phyloP scores from a whole-genome alignment of 2,113 vertebrate genomes.

The Trematocara zebra region DNA sequence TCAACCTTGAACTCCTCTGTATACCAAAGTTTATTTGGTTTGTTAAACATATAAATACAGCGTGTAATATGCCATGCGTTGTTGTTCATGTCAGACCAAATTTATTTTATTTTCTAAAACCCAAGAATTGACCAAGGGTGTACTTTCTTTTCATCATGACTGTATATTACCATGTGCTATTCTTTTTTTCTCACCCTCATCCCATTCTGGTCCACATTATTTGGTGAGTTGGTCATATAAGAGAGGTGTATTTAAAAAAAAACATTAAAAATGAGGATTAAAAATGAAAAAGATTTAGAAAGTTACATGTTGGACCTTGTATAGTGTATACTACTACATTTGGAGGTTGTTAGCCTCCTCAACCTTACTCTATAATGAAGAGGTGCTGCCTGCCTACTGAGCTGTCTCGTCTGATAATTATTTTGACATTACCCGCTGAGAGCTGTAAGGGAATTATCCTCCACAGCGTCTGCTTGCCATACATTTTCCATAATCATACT shows the following conservation, averaged over 20 bases:
- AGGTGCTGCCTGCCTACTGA: slow-evolving; percentile 47
- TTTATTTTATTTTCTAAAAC: background rate
- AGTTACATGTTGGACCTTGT: background rate
- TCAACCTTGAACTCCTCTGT: background rate
- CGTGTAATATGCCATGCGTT: background rate
- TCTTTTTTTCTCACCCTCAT: background rate
- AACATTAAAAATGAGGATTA: background rate
- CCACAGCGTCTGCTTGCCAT: slow-evolving; percentile 30
- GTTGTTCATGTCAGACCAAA: background rate
- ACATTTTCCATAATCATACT: slow-evolving; percentile 42
- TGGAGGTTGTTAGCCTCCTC: slow-evolving; percentile 24
- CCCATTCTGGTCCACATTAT: background rate
- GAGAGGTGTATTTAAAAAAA: background rate
- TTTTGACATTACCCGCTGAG: slow-evolving; percentile 54
- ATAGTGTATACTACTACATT: background rate
- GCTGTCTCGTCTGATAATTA: slow-evolving; percentile 60
- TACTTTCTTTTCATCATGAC: background rate
- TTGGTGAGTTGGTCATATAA: background rate
- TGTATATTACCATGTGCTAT: background rate
- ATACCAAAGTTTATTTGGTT: background rate
- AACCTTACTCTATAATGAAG: slow-evolving; percentile 44
- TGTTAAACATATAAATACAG: background rate
- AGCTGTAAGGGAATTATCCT: slow-evolving; percentile 41
- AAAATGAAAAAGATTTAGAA: background rate
- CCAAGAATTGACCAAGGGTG: background rate